Evolutionary conservation across 2,888 invertebrate species (phyloP).

Genomic region (Tetanocera ferruginea): DNA sequence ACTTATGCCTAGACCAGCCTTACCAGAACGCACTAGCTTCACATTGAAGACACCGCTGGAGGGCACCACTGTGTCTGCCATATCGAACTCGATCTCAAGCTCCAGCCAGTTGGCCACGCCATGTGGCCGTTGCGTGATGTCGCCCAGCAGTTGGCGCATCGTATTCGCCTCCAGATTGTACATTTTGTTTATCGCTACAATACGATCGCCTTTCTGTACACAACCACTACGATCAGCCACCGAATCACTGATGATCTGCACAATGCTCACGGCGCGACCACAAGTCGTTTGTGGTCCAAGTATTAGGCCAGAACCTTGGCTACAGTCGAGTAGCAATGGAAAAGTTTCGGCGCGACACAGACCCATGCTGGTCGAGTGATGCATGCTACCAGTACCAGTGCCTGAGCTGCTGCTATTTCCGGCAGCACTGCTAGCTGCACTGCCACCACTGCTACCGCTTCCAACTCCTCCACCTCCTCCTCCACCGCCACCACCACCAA

Average conservation of each 20-base stretch:
- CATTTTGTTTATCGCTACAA: conserved; percentile 87
- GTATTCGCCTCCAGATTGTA: conserved; percentile 76
- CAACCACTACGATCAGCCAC: conserved; percentile 77
- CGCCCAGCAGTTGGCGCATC: conserved; percentile 71
- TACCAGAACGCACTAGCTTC: conserved; percentile 81
- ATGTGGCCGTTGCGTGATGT: conserved; percentile 49
- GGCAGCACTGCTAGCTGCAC: conserved; percentile 69
- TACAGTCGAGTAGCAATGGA: conserved; percentile 69
- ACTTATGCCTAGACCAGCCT: conserved; percentile 89
- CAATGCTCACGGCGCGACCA: conserved; percentile 65
- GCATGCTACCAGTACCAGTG: conserved; percentile 63
- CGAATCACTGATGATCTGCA: conserved; percentile 66
- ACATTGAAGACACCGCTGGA: conserved; percentile 92
- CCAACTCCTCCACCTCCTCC: conserved; percentile 44
- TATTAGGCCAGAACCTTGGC: conserved; percentile 68
- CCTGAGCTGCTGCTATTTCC: conserved; percentile 56
- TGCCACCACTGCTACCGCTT: conserved; percentile 54
- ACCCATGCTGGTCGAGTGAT: conserved; percentile 61
- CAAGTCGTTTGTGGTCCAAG: conserved; percentile 61
- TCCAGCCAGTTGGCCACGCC: conserved; percentile 77
- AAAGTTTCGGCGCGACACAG: conserved; percentile 69
- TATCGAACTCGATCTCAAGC: conserved; percentile 89
- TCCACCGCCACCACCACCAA: conserved; percentile 45
- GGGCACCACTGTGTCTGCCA: conserved; percentile 91
- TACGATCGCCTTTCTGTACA: conserved; percentile 84